Conservation (phyloP, 2,113 vertebrate species). For the Pungitius pungitius region DNA sequence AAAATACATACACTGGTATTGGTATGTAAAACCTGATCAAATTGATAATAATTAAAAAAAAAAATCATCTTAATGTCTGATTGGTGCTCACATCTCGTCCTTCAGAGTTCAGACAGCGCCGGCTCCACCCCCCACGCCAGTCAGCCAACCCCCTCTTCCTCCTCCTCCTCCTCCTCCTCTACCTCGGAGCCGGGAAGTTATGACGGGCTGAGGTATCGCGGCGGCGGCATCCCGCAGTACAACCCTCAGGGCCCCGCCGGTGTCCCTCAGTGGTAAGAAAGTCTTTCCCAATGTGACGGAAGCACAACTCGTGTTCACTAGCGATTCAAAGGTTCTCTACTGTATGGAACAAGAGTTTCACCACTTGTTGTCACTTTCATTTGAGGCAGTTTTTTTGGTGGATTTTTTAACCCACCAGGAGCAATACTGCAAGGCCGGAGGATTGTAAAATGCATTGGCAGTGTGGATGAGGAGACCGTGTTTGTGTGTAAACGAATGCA, state of each 20-base stretch:
- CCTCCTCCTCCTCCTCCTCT: constrained; percentile 36
- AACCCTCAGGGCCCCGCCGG: constrained; percentile 56
- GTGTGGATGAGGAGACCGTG: not conserved
- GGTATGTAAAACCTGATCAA: too few relatives aligned
- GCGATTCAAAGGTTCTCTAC: not conserved
- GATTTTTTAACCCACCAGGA: not conserved
- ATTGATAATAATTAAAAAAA: too few relatives aligned
- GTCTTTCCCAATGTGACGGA: not conserved
- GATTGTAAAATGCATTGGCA: not conserved
- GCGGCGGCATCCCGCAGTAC: constrained; percentile 48
- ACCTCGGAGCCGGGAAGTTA: constrained; percentile 44
- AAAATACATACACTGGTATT: too few relatives aligned
- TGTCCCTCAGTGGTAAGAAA: constrained; percentile 72
- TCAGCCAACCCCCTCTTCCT: constrained; percentile 21
- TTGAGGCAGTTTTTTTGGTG: not conserved
- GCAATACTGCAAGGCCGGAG: not conserved
- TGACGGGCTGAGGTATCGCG: constrained; percentile 74
- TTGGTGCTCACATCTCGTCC: constrained; percentile 2
- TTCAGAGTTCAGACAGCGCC: constrained; percentile 63
- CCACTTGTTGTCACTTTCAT: too few relatives aligned
- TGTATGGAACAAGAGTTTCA: too few relatives aligned
- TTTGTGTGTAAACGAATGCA: not conserved
- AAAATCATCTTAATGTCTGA: not conserved
- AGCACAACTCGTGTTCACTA: too few relatives aligned
- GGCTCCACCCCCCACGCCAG: constrained; percentile 55